These are phyloP conservation scores for Rhopalosiphum maidis DNA, from an alignment of 1,140 invertebrate species.

Conservation along the genomic window DNA sequence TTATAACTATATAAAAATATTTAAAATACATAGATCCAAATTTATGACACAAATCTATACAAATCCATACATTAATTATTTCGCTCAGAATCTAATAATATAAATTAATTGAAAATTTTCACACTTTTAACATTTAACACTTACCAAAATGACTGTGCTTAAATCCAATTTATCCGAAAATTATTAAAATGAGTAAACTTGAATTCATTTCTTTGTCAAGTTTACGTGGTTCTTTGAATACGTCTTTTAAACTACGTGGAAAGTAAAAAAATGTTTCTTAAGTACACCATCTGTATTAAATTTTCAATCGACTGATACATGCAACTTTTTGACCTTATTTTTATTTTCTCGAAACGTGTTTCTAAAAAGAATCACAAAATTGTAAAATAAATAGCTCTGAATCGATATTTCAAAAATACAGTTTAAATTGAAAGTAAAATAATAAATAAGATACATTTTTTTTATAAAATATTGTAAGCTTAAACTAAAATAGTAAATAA, in stretches of 20 bases:
- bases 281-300: neutral
- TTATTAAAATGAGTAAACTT: neutral
- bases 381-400: neutral
- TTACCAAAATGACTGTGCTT: neutral
- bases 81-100: too few species aligned
- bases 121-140: neutral
- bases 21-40: too few species aligned
- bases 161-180: neutral
- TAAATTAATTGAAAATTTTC: neutral
- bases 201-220: neutral
- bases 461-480: neutral
- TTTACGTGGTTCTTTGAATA: neutral
- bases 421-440: neutral
- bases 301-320: neutral
- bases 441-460: neutral
- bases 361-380: neutral
- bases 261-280: neutral
- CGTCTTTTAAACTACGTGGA: neutral
- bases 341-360: neutral
- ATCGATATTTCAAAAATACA: neutral
- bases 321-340: neutral
- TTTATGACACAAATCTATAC: too few species aligned
- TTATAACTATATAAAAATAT: too few species aligned
- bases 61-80: too few species aligned
- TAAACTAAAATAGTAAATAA: neutral